Evolutionary conservation across 2,888 invertebrate species (phyloP).

Genomic region (Conistra vaccinii): DNA sequence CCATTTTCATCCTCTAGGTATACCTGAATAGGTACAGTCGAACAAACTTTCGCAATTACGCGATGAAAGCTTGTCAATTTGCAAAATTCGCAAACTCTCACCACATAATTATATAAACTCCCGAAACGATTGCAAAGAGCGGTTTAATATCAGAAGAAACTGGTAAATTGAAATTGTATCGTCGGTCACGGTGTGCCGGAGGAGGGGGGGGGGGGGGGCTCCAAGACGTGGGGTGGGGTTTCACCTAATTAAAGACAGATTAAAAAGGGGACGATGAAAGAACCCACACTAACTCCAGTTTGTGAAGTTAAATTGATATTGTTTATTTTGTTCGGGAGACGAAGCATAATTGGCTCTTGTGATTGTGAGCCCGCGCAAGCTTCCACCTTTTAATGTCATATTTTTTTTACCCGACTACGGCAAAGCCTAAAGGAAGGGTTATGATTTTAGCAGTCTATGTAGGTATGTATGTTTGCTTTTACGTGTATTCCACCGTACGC

Average conservation of each 20-base stretch:
- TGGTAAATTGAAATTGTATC: constrained; percentile 22
- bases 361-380: not conserved
- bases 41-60: constrained; percentile 42
- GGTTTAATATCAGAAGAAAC: constrained; percentile 23
- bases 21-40: constrained; percentile 1
- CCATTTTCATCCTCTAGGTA: not conserved
- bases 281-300: constrained; percentile 46
- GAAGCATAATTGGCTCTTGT: not conserved
- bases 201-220: not conserved
- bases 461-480: too few relatives aligned
- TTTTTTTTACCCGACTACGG: too few relatives aligned
- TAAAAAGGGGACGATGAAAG: constrained; percentile 50
- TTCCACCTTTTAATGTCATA: not conserved
- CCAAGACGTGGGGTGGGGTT: constrained; percentile 8
- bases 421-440: too few relatives aligned
- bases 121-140: constrained; percentile 12
- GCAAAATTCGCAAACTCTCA: constrained; percentile 19
- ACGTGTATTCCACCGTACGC: too few relatives aligned
- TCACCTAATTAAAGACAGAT: constrained; percentile 61
- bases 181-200: not conserved
- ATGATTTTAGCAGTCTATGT: too few relatives aligned
- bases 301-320: constrained; percentile 58
- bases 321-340: constrained; percentile 31
- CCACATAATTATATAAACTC: not conserved
- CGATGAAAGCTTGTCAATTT: constrained; percentile 31